These are phyloP conservation scores for Mimas tiliae DNA, from an alignment of 2,888 invertebrate genomes.

Conservation along the genomic window DNA sequence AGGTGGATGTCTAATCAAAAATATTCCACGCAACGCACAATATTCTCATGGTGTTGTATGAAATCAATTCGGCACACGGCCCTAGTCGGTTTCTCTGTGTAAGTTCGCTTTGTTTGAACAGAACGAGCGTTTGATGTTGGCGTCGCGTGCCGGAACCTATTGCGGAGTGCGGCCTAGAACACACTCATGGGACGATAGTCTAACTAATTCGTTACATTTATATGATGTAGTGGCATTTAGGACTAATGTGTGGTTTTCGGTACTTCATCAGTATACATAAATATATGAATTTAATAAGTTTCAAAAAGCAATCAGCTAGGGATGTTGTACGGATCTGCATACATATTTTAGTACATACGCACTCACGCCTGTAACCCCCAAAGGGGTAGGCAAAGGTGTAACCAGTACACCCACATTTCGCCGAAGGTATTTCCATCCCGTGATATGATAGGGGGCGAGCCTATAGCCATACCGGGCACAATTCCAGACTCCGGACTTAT, in stretches of 20 bases:
- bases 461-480: too few species aligned
- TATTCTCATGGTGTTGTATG: slow-evolving; percentile 54
- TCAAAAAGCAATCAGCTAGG: too few species aligned
- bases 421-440: too few species aligned
- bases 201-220: neutral
- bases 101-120: slow-evolving; percentile 56
- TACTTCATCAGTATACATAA: too few species aligned
- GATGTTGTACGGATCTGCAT: too few species aligned
- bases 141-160: slow-evolving; percentile 67
- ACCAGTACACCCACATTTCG: too few species aligned
- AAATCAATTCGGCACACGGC: slow-evolving; percentile 67
- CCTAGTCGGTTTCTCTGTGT: slow-evolving; percentile 30
- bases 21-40: slow-evolving; percentile 56
- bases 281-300: too few species aligned
- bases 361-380: too few species aligned
- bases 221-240: slow-evolving; percentile 1
- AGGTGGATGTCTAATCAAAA: slow-evolving; percentile 49
- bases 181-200: slow-evolving; percentile 35
- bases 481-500: too few species aligned
- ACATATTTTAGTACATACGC: too few species aligned
- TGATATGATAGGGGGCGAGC: too few species aligned
- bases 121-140: slow-evolving; percentile 51
- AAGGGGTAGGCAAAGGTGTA: too few species aligned
- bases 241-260: neutral
- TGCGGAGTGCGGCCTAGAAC: slow-evolving; percentile 39